phyloP scores from a whole-genome alignment of 53 echinoderm and acorn worm species.

The Paracentrotus lividus region DNA sequence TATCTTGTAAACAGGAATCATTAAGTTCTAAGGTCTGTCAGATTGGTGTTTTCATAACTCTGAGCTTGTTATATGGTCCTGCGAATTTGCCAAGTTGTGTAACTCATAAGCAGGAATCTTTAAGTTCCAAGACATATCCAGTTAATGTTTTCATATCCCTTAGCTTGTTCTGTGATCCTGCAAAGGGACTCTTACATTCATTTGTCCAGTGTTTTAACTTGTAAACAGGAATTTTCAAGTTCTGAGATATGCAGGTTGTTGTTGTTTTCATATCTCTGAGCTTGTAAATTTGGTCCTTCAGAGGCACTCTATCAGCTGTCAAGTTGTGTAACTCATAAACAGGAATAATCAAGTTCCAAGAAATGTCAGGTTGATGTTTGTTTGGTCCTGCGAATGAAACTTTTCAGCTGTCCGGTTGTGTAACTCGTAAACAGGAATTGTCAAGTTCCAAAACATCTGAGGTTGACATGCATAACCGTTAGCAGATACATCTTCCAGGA shows the following conservation, averaged over 20 bases:
- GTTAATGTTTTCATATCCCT: too few species aligned
- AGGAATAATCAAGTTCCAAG: neutral
- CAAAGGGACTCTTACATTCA: too few species aligned
- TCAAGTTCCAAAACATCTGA: neutral
- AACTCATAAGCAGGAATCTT: neutral
- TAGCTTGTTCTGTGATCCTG: too few species aligned
- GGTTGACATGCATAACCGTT: conserved; percentile 4
- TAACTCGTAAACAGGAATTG: neutral
- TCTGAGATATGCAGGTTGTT: too few species aligned
- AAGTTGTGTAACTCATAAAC: neutral
- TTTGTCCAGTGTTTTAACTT: too few species aligned
- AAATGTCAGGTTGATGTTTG: neutral
- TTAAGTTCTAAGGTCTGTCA: neutral
- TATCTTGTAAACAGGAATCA: neutral
- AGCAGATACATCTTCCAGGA: neutral
- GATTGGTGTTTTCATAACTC: too few species aligned
- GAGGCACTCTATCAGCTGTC: too few species aligned
- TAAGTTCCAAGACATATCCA: neutral
- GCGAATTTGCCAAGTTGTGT: neutral
- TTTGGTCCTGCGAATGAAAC: neutral
- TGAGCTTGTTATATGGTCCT: neutral
- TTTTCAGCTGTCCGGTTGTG: conserved; percentile 9
- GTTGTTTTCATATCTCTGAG: too few species aligned
- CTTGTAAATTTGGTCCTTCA: too few species aligned
- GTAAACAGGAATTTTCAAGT: too few species aligned